Evolutionary conservation across 2,888 invertebrate species (phyloP).

Genomic region (Eilema sororculum): DNA sequence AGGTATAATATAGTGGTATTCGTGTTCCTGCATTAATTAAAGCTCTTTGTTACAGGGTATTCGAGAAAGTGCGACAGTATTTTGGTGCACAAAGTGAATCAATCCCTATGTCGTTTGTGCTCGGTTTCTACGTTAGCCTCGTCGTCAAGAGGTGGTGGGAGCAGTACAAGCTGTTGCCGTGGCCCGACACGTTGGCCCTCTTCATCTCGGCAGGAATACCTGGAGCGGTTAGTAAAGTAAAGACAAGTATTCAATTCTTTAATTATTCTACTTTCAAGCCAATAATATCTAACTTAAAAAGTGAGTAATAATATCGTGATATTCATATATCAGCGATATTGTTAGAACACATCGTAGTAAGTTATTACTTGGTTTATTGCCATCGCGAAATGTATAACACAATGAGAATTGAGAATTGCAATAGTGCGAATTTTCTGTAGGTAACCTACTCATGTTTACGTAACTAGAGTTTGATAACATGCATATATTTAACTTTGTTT

Average conservation of each 20-base stretch:
- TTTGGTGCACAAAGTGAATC: constrained; percentile 95
- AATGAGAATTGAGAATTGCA: constrained; percentile 37
- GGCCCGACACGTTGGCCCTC: constrained; percentile 97
- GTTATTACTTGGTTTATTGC: constrained; percentile 26
- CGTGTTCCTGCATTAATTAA: not conserved
- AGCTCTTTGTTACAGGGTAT: constrained; percentile 89
- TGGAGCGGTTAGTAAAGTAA: constrained; percentile 92
- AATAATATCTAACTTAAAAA: constrained; percentile 8
- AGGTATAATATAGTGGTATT: not conserved
- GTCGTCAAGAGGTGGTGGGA: constrained; percentile 98
- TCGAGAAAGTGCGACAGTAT: constrained; percentile 94
- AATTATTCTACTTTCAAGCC: constrained; percentile 22
- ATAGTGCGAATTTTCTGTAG: constrained; percentile 46
- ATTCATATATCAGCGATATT: constrained; percentile 5
- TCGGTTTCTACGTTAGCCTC: constrained; percentile 97
- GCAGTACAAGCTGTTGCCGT: constrained; percentile 96
- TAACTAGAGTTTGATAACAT: constrained; percentile 44
- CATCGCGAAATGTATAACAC: constrained; percentile 36
- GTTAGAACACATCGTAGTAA: not conserved
- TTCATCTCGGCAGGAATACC: constrained; percentile 97
- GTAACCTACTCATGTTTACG: constrained; percentile 36
- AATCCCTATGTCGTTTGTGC: constrained; percentile 97
- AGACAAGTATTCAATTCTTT: constrained; percentile 61
- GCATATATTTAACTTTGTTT: constrained; percentile 35
- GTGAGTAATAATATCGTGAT: constrained; percentile 6